Evolutionary conservation across 2,113 vertebrate species (phyloP), one percentile per base, ranked within the genome.

Genomic region (Neodon shergylaensis): DNA sequence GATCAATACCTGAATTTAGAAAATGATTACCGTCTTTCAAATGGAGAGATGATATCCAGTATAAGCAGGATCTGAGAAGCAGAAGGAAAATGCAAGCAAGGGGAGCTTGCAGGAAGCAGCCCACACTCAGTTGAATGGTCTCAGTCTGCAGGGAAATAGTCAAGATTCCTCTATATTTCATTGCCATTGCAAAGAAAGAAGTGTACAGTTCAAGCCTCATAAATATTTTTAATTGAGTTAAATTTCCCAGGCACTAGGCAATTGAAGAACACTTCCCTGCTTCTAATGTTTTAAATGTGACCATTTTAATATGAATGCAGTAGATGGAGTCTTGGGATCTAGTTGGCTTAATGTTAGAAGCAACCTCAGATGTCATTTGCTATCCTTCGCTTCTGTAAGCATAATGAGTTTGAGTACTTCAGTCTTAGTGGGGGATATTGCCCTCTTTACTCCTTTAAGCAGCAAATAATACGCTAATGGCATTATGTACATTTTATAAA

Each of bases 231-330:
- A 82, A 79, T 81, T 78, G 8, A 24, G 28, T 90, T 87, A 65
- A 49, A 87, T 79, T 77, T 89, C 47, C 54, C 63, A 78, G 68
- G 31, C 66, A 94, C 24, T 93, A 85, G 17, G 58, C 10, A 84
- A 19, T 72, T 36, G 77, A 82, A 84, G 61, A 61, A 54, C 58
- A 70, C 26, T 84, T 61, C 61, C 66, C 36, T 66, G 44, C 31
- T 86, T 94, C 92, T 14, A 92, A 7, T 95, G 74, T 91, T 82
- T 93, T 90, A 83, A 96, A 24, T 90, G 63, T 8, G 65, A 12
- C 9, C 31, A 10, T 65, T 95, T 88, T 88, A 88, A 79, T 87
- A 72, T 44, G 44, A 92, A 74, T 70, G 49, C 85, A 96, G 76
- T 81, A 66, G 5, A 54, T 39, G 88, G 90, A 52, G 24, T 85